phyloP scores from a whole-genome alignment of 2,888 invertebrate species.

The Gortyna flavago region DNA sequence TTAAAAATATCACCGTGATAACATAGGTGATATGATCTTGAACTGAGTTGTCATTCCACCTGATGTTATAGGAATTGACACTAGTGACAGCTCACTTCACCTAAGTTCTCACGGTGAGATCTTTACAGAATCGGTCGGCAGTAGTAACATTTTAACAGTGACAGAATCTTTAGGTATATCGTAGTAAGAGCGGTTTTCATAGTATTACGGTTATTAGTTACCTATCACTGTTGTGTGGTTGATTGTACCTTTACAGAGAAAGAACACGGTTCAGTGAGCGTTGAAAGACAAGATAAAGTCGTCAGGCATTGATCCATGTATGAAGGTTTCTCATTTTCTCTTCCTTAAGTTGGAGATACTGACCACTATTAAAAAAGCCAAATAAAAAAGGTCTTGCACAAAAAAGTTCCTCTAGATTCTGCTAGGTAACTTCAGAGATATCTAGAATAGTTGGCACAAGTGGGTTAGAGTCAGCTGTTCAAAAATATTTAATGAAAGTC shows the following conservation, averaged over 20 bases:
- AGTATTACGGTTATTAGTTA: background rate
- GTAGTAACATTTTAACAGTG: background rate
- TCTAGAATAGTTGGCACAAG: background rate
- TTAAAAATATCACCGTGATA: too few species aligned
- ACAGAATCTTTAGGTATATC: background rate
- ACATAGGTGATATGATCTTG: too few species aligned
- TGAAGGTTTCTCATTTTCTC: background rate
- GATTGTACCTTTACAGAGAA: background rate
- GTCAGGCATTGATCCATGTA: background rate
- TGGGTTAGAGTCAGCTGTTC: background rate
- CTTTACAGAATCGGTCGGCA: background rate
- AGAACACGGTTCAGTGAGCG: background rate
- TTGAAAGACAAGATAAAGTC: background rate
- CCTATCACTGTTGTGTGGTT: background rate
- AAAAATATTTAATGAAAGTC: background rate
- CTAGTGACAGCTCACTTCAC: too few species aligned
- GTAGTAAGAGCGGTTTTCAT: background rate
- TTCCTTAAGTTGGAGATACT: background rate
- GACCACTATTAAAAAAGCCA: background rate
- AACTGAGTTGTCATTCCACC: too few species aligned
- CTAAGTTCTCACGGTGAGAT: too few species aligned
- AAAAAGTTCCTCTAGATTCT: background rate
- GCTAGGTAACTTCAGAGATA: background rate
- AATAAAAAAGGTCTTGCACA: background rate
- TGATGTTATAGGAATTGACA: too few species aligned